These are phyloP conservation scores for Lates japonicus DNA, from an alignment of 2,797 vertebrate genomes.

Conservation along the genomic window DNA sequence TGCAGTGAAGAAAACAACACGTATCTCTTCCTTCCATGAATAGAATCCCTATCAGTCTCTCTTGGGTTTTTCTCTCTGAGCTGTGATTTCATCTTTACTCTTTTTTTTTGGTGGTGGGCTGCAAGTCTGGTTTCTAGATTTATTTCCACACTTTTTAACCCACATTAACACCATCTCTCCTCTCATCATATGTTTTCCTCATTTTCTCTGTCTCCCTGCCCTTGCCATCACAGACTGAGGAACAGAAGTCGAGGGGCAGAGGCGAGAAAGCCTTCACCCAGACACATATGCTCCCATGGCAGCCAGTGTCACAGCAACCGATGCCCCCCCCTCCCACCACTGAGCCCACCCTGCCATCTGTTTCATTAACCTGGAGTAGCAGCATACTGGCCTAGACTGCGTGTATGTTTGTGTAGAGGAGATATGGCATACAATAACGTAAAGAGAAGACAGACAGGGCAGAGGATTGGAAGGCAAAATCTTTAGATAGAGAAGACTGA, in stretches of 20 bases:
- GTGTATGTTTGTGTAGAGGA: not conserved
- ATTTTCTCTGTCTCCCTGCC: not conserved
- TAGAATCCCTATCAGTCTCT: conserved; percentile 32
- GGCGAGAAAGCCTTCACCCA: conserved; percentile 18
- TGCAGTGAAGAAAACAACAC: conserved; percentile 24
- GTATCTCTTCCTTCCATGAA: conserved; percentile 31
- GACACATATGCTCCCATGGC: conserved; percentile 48
- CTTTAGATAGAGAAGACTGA: not conserved
- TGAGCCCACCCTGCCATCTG: conserved; percentile 72
- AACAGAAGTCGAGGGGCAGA: conserved; percentile 40
- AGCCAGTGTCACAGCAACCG: conserved; percentile 39
- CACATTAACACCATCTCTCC: not conserved
- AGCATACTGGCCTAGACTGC: conserved; percentile 9
- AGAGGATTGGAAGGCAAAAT: conserved; percentile 1
- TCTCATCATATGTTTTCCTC: not conserved
- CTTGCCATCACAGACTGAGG: not conserved
- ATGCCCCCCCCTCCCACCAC: conserved; percentile 29
- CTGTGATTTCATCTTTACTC: conserved; percentile 19
- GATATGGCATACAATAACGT: not conserved
- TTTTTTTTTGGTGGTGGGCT: not conserved
- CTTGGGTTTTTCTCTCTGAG: conserved; percentile 6
- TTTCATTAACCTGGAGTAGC: conserved; percentile 61
- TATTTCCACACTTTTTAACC: not conserved
- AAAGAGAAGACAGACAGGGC: not conserved
- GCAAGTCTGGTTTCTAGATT: not conserved